phyloP scores from a whole-genome alignment of 2,113 vertebrate genomes.

The Serinus canaria region DNA sequence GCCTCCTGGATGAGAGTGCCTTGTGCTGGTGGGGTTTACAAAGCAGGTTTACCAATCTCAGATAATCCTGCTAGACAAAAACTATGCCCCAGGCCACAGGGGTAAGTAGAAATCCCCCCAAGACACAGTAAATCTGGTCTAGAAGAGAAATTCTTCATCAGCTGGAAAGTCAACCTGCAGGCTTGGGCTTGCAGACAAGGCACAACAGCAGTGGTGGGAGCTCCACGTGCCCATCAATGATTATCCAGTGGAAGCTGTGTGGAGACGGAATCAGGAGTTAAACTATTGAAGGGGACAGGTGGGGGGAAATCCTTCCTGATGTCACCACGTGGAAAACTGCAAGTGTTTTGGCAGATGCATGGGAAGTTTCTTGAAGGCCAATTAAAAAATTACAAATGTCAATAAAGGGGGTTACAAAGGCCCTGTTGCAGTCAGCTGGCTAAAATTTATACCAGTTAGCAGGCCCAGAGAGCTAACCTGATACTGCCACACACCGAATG shows the following conservation, averaged over 20 bases:
- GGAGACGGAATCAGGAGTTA: background rate
- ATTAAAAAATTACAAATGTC: background rate
- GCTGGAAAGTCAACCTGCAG: background rate
- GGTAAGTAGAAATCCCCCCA: background rate
- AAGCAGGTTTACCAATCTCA: background rate
- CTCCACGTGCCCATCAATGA: accelerated
- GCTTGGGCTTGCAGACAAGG: background rate
- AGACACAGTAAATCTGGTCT: background rate
- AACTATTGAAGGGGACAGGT: background rate
- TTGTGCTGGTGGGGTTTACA: background rate
- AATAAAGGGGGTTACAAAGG: background rate
- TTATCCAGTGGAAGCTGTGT: background rate
- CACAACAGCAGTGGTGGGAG: accelerated
- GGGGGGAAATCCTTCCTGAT: accelerated
- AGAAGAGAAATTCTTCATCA: background rate
- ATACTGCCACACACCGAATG: accelerated
- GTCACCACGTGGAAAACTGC: background rate
- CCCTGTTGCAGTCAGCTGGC: background rate
- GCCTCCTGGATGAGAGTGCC: background rate
- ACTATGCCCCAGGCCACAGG: background rate
- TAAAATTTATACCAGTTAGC: background rate
- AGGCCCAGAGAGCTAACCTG: background rate
- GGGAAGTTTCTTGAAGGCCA: background rate
- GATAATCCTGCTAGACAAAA: background rate
- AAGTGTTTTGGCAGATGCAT: background rate